A percentile compares a stretch with the other conserved stretches of the same genome.
phyloP scores from a whole-genome alignment of 1,140 invertebrate genomes.

The Pseudomyrmex sp. region DNA sequence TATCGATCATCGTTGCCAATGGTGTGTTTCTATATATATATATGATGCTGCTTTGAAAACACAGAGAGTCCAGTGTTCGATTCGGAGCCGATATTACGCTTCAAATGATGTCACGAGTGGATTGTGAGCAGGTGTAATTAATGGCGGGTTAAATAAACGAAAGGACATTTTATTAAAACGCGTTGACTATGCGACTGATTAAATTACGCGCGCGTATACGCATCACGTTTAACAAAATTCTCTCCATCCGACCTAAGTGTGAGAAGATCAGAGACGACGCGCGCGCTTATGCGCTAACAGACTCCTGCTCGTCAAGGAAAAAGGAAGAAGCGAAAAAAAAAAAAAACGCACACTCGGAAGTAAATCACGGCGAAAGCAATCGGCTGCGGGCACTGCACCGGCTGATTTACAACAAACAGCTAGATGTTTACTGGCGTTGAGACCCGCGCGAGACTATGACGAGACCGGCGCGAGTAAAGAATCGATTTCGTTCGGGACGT shows the following conservation, averaged over 20 bases:
- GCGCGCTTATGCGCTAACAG: not conserved
- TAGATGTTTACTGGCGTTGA: conserved; percentile 63
- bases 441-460: conserved; percentile 38
- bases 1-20: conserved; percentile 20
- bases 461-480: conserved; percentile 46
- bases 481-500: conserved; percentile 58
- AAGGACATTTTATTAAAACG: not conserved
- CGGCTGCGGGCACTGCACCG: conserved; percentile 42
- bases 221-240: not conserved
- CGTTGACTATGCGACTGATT: conserved; percentile 4
- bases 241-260: too few species aligned
- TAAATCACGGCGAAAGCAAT: conserved; percentile 69
- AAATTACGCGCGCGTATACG: conserved; percentile 10
- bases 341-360: conserved; percentile 18
- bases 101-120: conserved; percentile 4
- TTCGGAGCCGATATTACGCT: not conserved
- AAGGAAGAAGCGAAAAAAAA: not conserved
- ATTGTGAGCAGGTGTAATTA: conserved; percentile 8
- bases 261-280: too few species aligned
- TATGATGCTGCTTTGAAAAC: conserved; percentile 19
- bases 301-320: not conserved
- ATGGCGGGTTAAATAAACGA: conserved; percentile 29
- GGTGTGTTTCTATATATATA: not conserved
- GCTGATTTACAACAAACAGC: conserved; percentile 70
- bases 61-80: not conserved